These are phyloP conservation scores for Polypedilum vanderplanki DNA, from an alignment of 1,140 invertebrate genomes.

Conservation along the genomic window DNA sequence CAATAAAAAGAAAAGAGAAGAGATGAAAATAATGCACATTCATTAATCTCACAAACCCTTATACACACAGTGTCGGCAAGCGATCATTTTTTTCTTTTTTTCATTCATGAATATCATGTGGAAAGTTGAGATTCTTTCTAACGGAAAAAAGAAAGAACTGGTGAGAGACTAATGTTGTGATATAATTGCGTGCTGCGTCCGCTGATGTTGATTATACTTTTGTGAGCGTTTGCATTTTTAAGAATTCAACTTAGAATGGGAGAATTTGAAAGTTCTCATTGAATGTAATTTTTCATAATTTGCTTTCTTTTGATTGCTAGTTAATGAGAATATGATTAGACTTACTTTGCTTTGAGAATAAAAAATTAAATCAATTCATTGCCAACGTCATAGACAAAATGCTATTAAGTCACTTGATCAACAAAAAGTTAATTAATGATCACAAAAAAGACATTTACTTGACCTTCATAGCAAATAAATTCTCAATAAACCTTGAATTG, in stretches of 20 bases:
- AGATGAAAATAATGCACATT: no score
- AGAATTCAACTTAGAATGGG: neutral
- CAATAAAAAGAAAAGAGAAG: neutral
- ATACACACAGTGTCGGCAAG: neutral
- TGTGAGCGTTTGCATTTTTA: neutral
- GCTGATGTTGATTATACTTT: neutral
- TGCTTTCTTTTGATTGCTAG: neutral
- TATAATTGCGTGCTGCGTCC: constrained; percentile 16
- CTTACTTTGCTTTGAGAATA: no score
- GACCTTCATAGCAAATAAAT: no score
- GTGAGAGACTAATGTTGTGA: constrained; percentile 17
- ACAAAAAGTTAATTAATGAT: no score
- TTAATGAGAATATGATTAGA: neutral
- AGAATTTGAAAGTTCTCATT: constrained; percentile 8
- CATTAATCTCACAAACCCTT: no score
- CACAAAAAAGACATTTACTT: no score
- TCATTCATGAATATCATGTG: neutral
- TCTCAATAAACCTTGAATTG: no score
- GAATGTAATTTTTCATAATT: neutral
- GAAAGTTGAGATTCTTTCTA: neutral
- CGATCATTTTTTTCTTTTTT: neutral
- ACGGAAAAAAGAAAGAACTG: constrained; percentile 17
- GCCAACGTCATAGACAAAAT: no score
- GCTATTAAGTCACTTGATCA: no score
- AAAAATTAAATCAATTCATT: no score